These are phyloP conservation scores for Ligdia adustata DNA, from an alignment of 2,888 invertebrate genomes.

Conservation along the genomic window DNA sequence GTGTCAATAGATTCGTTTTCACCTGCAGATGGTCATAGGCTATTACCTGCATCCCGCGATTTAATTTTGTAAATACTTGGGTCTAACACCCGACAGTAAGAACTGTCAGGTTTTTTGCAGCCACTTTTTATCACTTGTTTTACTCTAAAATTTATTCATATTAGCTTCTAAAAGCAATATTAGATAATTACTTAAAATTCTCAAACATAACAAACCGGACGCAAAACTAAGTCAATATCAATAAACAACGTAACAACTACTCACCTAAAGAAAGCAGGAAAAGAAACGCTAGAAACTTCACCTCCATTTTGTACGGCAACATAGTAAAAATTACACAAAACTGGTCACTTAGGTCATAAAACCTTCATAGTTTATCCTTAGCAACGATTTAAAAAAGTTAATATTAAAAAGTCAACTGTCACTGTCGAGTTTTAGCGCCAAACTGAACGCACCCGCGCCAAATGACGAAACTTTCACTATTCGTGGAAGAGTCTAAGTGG, in stretches of 20 bases:
- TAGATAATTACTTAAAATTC: background rate
- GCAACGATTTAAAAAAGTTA: slow-evolving; percentile 30
- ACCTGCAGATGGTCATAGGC: no score
- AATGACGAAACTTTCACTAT: slow-evolving; percentile 49
- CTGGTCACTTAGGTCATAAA: slow-evolving; percentile 24
- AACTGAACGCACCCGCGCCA: slow-evolving; percentile 60
- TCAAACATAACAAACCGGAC: slow-evolving; percentile 11
- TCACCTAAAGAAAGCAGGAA: slow-evolving; percentile 56
- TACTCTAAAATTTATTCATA: no score
- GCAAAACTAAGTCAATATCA: slow-evolving; percentile 9
- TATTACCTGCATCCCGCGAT: no score
- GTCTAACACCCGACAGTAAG: background rate
- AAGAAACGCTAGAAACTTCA: slow-evolving; percentile 34
- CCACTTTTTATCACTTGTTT: no score
- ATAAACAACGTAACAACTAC: slow-evolving; percentile 35
- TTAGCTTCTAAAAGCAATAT: background rate
- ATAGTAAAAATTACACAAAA: slow-evolving; percentile 8
- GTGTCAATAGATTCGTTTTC: no score
- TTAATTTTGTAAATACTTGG: background rate
- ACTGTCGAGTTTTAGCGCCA: slow-evolving; percentile 64
- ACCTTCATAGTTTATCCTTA: slow-evolving; percentile 33
- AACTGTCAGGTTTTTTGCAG: no score
- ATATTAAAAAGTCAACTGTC: slow-evolving; percentile 48
- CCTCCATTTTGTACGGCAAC: slow-evolving; percentile 41
- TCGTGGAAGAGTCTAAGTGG: slow-evolving; percentile 23